Base-by-base conservation (phyloP, 2,888 invertebrate species). In the Coenonympha arcania region DNA sequence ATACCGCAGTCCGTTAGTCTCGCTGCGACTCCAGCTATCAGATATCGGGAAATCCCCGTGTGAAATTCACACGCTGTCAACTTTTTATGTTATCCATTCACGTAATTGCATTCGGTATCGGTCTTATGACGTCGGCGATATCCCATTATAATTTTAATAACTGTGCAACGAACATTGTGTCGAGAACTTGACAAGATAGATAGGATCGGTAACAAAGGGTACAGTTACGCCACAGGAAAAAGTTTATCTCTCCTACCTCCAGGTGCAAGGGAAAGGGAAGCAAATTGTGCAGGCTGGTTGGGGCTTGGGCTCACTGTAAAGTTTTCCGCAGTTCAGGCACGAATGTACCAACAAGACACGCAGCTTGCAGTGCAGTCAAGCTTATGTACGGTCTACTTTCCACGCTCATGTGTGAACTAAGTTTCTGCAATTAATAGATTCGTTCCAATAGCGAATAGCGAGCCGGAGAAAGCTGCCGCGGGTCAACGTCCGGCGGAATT, bases 371-470 rank as follows among this genome's bases (percentile, higher is more conserved):
- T 28, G 30, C 37, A 48, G 34, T 34, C 37, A 45, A 56, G 56
- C 54, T 56, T 47, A 58, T 50, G n/a, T n/a, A 58, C 44, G 52
- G 55, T 76, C 78, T 71, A 80, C 83, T 83, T 84, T 83, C 82
- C 81, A 81, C 79, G 77, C 77, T 79, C 80, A 84, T 84, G 81
- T 85, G 84, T 85, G 83, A 83, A 85, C 82, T 76, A 75, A 83
- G 84, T 84, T 86, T 85, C 85, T 83, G 82, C 84, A 85, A 84
- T 85, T 84, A 84, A 85, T 85, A 85, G 84, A 85, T 85, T 86
- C 83, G 85, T 86, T 86, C 84, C 85, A 84, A 85, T 85, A 82
- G 85, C 78, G 82, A 83, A 81, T 77, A 81, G 74, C 76, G 73
- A 76, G 76, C 66, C 69, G 76, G 84, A 82, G 84, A 84, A 85